Conservation (phyloP, 2,888 invertebrate genomes). For the Archips xylosteana region DNA sequence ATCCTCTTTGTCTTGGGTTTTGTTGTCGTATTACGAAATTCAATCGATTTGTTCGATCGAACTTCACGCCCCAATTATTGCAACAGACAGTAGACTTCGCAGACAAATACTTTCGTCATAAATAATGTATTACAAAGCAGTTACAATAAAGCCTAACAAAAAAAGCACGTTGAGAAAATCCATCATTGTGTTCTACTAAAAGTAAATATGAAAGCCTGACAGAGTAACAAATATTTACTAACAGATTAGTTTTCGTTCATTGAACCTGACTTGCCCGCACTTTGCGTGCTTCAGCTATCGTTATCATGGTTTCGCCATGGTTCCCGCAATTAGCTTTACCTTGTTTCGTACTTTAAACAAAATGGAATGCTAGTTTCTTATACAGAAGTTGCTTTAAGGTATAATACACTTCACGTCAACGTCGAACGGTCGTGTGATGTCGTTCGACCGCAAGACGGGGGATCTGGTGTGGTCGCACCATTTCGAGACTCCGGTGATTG, state of each 20-base stretch:
- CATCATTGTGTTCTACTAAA: too few relatives aligned
- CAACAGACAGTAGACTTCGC: neutral
- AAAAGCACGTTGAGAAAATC: neutral
- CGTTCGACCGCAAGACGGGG: constrained; percentile 93
- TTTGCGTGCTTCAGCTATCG: constrained; percentile 7
- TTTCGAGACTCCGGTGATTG: constrained; percentile 95
- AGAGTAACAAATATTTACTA: constrained; percentile 20
- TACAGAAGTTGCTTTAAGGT: constrained; percentile 83
- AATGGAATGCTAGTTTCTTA: neutral
- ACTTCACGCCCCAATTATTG: neutral
- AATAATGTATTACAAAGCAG: neutral
- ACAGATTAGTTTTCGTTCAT: constrained; percentile 24
- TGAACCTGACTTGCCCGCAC: constrained; percentile 29
- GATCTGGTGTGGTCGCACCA: constrained; percentile 95
- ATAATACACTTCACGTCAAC: constrained; percentile 96
- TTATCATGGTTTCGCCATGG: constrained; percentile 19
- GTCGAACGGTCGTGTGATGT: constrained; percentile 94
- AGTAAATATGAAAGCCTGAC: neutral
- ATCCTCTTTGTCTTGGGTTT: neutral
- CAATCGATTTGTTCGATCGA: neutral
- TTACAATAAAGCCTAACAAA: neutral
- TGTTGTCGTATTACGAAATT: neutral
- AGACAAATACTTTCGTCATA: neutral
- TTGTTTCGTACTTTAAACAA: constrained; percentile 9
- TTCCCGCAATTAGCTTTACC: constrained; percentile 15